These are phyloP conservation scores for Zygogramma bicolorata DNA, from an alignment of 2,888 invertebrate species.

Conservation along the genomic window DNA sequence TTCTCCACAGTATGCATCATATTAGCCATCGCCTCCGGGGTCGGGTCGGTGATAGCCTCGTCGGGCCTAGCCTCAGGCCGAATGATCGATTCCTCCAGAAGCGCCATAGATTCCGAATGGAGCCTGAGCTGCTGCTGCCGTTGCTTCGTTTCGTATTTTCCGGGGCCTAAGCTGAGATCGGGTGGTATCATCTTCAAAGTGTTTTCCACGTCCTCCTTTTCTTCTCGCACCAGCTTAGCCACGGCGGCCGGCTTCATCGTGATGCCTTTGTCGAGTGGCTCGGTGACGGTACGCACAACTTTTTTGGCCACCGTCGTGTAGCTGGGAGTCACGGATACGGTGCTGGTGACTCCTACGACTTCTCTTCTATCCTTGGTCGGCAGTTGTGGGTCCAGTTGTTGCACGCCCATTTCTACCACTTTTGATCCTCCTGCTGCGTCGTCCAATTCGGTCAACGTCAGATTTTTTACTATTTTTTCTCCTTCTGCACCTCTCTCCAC, in stretches of 20 bases:
- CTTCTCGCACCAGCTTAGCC: slow-evolving; percentile 59
- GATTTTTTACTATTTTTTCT: slow-evolving; percentile 51
- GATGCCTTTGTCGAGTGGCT: slow-evolving; percentile 24
- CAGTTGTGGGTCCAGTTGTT: slow-evolving; percentile 27
- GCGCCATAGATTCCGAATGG: slow-evolving; percentile 55
- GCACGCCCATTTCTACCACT: slow-evolving; percentile 20
- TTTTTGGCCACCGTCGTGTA: slow-evolving; percentile 33
- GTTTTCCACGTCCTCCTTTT: slow-evolving; percentile 60
- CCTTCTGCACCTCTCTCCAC: slow-evolving; percentile 55
- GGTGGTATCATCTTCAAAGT: slow-evolving; percentile 59
- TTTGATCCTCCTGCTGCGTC: slow-evolving; percentile 21
- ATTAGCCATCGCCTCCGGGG: slow-evolving; percentile 61
- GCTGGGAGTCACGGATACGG: slow-evolving; percentile 42
- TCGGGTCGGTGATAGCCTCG: slow-evolving; percentile 57
- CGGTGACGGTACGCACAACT: slow-evolving; percentile 19
- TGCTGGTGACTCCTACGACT: slow-evolving; percentile 45
- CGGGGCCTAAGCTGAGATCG: slow-evolving; percentile 55
- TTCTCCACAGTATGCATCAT: slow-evolving; percentile 63
- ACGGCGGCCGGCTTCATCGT: slow-evolving; percentile 53
- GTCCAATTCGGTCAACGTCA: slow-evolving; percentile 50
- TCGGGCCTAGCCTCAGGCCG: slow-evolving; percentile 56
- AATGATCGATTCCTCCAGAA: slow-evolving; percentile 57
- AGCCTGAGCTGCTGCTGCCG: slow-evolving; percentile 56
- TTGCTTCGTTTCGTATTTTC: slow-evolving; percentile 56
- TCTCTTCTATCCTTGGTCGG: slow-evolving; percentile 31